phyloP scores from a whole-genome alignment of 1,140 invertebrate species.

The Heliconius eleuchia region DNA sequence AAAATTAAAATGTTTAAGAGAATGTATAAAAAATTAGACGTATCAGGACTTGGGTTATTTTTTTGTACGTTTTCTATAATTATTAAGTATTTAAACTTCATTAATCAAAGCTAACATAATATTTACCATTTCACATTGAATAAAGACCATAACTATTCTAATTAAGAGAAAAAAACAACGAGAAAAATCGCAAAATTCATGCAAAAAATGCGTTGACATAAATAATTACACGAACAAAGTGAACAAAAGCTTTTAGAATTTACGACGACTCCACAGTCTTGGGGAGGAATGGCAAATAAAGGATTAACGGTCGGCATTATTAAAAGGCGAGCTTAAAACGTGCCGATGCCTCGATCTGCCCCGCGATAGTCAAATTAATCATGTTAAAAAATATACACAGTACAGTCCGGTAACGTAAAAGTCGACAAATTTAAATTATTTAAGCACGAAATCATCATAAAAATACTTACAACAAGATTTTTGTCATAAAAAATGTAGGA shows the following conservation, averaged over 20 bases:
- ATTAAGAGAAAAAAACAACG: neutral
- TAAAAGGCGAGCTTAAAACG: conserved; percentile 19
- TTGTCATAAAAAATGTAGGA: neutral
- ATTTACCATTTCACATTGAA: neutral
- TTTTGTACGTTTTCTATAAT: too few species aligned
- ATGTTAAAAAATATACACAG: neutral
- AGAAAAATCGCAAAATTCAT: neutral
- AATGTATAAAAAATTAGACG: too few species aligned
- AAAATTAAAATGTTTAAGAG: too few species aligned
- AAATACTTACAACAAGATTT: neutral
- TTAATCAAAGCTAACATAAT: too few species aligned
- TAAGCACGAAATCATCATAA: neutral
- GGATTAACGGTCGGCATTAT: conserved; percentile 15
- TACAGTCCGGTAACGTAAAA: neutral
- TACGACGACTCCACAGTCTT: neutral
- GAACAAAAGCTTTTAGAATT: conserved; percentile 18
- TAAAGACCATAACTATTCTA: neutral
- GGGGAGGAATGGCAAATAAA: conserved; percentile 13
- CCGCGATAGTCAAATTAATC: conserved; percentile 23
- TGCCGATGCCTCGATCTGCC: conserved; percentile 24
- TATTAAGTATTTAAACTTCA: too few species aligned
- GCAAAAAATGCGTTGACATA: conserved; percentile 14
- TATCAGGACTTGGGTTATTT: too few species aligned
- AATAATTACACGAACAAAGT: conserved; percentile 16
- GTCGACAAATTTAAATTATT: neutral